phyloP scores from a whole-genome alignment of 2,113 vertebrate species.

The Elgaria multicarinata region DNA sequence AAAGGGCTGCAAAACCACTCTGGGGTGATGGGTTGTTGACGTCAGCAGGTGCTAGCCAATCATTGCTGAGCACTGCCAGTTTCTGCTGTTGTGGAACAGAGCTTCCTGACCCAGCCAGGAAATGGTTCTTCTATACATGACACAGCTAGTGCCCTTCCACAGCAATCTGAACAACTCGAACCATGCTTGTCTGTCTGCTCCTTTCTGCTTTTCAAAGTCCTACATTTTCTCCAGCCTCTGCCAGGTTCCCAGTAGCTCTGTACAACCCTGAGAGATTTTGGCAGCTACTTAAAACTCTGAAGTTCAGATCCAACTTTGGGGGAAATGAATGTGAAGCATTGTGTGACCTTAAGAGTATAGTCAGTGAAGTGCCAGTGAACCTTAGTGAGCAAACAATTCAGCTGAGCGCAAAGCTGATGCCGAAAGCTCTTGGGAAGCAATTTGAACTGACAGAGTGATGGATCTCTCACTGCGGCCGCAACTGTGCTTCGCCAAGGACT shows the following conservation, averaged over 20 bases:
- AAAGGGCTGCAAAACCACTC: background rate
- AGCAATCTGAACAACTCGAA: background rate
- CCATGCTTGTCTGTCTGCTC: background rate
- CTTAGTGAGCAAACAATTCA: slow-evolving; percentile 13
- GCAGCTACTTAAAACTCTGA: slow-evolving; percentile 19
- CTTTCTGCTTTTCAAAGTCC: background rate
- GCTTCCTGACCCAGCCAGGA: background rate
- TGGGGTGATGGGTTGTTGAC: background rate
- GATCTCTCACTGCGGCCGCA: background rate
- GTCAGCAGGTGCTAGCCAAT: background rate
- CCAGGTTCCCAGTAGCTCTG: background rate
- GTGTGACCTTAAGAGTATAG: background rate
- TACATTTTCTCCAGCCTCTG: background rate
- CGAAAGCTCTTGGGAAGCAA: slow-evolving; percentile 10
- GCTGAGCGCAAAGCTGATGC: background rate
- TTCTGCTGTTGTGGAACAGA: background rate
- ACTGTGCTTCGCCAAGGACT: background rate
- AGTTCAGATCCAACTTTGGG: slow-evolving; percentile 1
- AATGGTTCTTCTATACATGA: background rate
- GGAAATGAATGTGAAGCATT: slow-evolving; percentile 23
- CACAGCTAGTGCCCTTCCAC: background rate
- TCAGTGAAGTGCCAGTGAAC: background rate
- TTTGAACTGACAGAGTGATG: slow-evolving; percentile 18
- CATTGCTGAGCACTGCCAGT: background rate
- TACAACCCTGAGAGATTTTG: background rate